A percentile compares a stretch with the other conserved stretches of the same genome.
phyloP scores from a whole-genome alignment of 2,888 invertebrate species.

The Drosophila mimica region DNA sequence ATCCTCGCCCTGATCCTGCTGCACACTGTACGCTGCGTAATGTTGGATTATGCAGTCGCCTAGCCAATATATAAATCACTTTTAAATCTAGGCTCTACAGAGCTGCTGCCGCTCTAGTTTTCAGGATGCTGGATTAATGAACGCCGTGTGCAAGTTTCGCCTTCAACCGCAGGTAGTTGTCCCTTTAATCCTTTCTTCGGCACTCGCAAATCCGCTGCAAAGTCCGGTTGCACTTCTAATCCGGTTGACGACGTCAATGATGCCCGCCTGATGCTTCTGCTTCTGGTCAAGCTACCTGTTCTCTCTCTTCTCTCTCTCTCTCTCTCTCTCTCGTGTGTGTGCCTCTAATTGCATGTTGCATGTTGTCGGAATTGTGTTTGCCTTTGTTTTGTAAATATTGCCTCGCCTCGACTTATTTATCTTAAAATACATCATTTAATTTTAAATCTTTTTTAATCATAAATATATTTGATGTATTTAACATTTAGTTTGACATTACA shows the following conservation, averaged over 20 bases:
- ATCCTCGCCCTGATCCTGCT: conserved; percentile 56
- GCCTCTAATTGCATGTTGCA: conserved; percentile 62
- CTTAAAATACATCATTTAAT: neutral
- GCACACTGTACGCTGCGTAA: conserved; percentile 55
- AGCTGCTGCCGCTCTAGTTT: conserved; percentile 58
- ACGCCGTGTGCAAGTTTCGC: conserved; percentile 29
- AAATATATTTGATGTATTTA: neutral
- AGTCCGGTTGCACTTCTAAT: conserved; percentile 76
- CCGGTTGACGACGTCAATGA: conserved; percentile 70
- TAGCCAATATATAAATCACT: conserved; percentile 61
- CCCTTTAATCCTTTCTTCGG: conserved; percentile 73
- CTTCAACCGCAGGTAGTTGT: conserved; percentile 56
- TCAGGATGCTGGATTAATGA: conserved; percentile 65
- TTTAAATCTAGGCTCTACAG: conserved; percentile 40
- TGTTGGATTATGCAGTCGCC: conserved; percentile 70
- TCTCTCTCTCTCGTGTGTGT: conserved; percentile 1
- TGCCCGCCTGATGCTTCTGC: conserved; percentile 27
- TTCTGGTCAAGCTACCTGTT: conserved; percentile 27
- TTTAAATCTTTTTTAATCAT: neutral
- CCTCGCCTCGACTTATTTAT: conserved; percentile 20
- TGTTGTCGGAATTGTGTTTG: conserved; percentile 50
- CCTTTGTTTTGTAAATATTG: conserved; percentile 74
- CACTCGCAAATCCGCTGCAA: conserved; percentile 56
- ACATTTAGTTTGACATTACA: neutral
- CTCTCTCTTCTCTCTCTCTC: neutral